A percentile compares a stretch with the other conserved stretches of the same genome.
phyloP scores from a whole-genome alignment of 1,140 invertebrate species.

The Plodia interpunctella region DNA sequence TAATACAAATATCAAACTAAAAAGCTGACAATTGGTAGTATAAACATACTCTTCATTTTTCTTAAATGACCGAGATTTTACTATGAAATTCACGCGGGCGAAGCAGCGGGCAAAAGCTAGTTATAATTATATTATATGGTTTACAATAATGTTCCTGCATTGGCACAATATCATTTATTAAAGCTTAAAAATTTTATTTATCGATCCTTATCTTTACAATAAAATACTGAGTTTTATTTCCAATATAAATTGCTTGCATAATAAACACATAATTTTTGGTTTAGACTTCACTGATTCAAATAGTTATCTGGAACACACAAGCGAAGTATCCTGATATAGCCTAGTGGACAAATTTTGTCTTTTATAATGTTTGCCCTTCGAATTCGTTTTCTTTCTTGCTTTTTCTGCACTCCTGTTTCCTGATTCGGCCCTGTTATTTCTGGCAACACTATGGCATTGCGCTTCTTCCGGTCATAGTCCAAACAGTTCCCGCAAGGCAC shows the following conservation, averaged over 20 bases:
- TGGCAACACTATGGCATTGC: slow-evolving; percentile 14
- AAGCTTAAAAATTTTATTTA: too few species aligned
- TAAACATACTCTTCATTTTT: too few species aligned
- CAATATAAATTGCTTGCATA: not conserved
- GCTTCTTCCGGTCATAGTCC: slow-evolving; percentile 33
- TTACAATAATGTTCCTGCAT: too few species aligned
- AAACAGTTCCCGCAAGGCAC: slow-evolving; percentile 35
- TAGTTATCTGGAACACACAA: slow-evolving; percentile 16
- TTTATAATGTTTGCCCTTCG: too few species aligned
- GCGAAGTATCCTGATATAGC: slow-evolving; percentile 11
- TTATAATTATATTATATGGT: too few species aligned
- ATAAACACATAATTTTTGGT: not conserved
- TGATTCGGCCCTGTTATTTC: not conserved
- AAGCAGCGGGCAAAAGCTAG: too few species aligned
- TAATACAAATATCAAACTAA: too few species aligned
- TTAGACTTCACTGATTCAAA: not conserved
- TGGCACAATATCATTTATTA: not conserved
- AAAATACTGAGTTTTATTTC: not conserved
- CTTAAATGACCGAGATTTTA: too few species aligned
- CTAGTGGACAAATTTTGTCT: slow-evolving; percentile 10
- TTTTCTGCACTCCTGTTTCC: too few species aligned
- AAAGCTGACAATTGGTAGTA: too few species aligned
- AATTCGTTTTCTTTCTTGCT: not conserved
- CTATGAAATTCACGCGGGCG: too few species aligned
- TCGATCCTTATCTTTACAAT: not conserved